phyloP scores from a whole-genome alignment of 2,888 invertebrate species.

The Hyles lineata region DNA sequence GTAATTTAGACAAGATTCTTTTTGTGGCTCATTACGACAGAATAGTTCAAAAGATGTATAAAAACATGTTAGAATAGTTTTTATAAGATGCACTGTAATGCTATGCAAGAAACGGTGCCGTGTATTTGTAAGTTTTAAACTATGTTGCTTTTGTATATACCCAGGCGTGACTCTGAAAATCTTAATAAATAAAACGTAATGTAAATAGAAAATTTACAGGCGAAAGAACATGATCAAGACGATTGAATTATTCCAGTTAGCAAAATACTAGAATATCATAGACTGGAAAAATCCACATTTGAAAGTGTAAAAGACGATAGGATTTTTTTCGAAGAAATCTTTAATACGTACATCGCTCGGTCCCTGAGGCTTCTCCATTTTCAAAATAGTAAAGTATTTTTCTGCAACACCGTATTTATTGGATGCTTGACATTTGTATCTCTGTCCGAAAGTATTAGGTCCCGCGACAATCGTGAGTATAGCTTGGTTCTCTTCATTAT shows the following conservation, averaged over 20 bases:
- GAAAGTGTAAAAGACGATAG: too few relatives aligned
- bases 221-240: too few relatives aligned
- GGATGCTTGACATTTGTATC: constrained; percentile 61
- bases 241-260: too few relatives aligned
- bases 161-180: too few relatives aligned
- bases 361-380: constrained; percentile 56
- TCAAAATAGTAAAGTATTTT: constrained; percentile 54
- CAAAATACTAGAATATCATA: too few relatives aligned
- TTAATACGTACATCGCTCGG: constrained; percentile 56
- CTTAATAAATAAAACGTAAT: too few relatives aligned
- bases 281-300: too few relatives aligned
- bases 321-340: background rate
- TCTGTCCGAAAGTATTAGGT: constrained; percentile 54
- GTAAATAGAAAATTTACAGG: too few relatives aligned
- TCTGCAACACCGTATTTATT: constrained; percentile 60
- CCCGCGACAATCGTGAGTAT: constrained; percentile 55
- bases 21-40: background rate
- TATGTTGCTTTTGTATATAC: too few relatives aligned
- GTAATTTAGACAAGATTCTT: background rate
- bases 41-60: background rate
- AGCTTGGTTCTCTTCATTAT: constrained; percentile 51
- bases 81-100: background rate
- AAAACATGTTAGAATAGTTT: background rate
- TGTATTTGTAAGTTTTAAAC: background rate
- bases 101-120: too few relatives aligned